Conservation (phyloP, 2,113 vertebrate species). For the Marmota flaviventris region DNA sequence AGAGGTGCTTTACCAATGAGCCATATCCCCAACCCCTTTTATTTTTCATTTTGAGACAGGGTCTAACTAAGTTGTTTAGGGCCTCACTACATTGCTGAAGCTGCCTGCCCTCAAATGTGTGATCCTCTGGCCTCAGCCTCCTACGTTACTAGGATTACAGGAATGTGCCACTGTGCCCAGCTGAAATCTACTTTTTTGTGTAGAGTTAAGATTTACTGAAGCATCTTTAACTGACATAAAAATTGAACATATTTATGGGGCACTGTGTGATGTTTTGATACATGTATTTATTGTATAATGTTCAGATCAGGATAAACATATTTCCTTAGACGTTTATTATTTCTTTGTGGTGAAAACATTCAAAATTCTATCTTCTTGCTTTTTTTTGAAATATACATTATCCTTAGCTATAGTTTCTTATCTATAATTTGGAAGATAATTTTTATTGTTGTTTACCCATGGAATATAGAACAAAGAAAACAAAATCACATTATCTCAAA, state of each 20-base stretch:
- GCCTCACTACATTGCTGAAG: no score
- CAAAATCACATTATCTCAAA: neutral
- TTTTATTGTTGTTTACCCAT: neutral
- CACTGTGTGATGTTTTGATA: neutral
- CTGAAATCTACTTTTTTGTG: neutral
- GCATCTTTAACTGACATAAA: neutral
- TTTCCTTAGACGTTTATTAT: neutral
- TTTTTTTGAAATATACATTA: neutral
- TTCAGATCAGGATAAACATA: neutral
- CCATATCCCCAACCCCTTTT: no score
- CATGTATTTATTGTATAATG: neutral
- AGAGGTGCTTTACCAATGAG: no score
- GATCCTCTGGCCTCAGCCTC: no score
- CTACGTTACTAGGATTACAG: no score
- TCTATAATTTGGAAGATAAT: neutral
- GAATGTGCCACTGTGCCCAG: no score
- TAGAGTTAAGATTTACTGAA: neutral
- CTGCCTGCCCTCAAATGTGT: no score
- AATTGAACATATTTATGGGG: neutral
- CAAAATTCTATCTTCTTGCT: neutral
- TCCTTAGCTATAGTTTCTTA: neutral
- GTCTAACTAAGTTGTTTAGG: no score
- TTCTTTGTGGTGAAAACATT: neutral
- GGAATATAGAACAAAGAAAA: constrained; percentile 49
- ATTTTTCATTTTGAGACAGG: no score